A percentile compares a stretch with the other conserved stretches of the same genome.
These are phyloP conservation scores for Antechinus flavipes DNA, from an alignment of 2,113 vertebrate species.

Conservation along the genomic window DNA sequence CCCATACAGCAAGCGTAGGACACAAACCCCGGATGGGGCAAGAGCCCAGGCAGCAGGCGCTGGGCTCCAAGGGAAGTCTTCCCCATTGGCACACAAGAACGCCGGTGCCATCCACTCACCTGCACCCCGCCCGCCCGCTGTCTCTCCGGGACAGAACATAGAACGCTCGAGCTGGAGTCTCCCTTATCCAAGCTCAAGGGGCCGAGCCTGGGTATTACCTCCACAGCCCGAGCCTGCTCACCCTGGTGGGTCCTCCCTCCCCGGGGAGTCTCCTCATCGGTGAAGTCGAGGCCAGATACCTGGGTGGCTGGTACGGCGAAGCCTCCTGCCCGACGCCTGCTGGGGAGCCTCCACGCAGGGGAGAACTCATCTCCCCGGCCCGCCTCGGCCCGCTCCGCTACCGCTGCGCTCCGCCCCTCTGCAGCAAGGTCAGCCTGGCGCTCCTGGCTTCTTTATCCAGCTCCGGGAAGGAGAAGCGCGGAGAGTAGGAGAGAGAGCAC, in stretches of 20 bases:
- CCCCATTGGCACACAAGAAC: too few species aligned
- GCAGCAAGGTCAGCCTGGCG: neutral
- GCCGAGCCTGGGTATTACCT: neutral
- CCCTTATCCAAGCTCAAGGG: neutral
- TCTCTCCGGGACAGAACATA: too few species aligned
- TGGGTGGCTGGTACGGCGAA: slow-evolving; percentile 42
- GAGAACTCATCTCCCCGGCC: slow-evolving; percentile 46
- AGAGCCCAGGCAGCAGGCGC: neutral
- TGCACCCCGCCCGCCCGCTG: neutral
- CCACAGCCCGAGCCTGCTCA: too few species aligned
- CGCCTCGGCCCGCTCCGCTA: slow-evolving; percentile 25
- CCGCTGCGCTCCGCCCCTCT: neutral
- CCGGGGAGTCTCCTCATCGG: neutral
- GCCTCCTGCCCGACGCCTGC: neutral
- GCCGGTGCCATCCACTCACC: neutral
- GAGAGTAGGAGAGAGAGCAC: fast-evolving
- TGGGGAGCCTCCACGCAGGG: slow-evolving; percentile 14
- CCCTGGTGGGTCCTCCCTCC: neutral
- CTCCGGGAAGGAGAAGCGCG: neutral
- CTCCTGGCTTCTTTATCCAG: neutral
- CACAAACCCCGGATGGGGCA: neutral
- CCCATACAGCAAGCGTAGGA: too few species aligned
- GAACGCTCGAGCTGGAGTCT: too few species aligned
- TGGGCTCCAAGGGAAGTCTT: neutral
- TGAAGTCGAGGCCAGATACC: slow-evolving; percentile 42